phyloP scores from a whole-genome alignment of 2,113 vertebrate genomes.

The Oryzias curvinotus region DNA sequence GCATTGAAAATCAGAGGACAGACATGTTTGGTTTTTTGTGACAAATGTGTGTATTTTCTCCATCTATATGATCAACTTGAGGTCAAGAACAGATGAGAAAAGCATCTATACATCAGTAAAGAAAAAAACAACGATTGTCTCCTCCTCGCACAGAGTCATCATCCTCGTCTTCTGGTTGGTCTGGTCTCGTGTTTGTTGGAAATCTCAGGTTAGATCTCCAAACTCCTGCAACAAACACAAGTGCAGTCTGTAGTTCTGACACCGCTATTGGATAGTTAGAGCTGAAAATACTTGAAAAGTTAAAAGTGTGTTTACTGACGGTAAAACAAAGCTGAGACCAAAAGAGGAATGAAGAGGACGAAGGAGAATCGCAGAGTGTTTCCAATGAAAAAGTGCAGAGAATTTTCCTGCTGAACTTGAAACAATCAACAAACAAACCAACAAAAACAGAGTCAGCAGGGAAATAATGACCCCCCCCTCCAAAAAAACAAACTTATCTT shows the following conservation, averaged over 20 bases:
- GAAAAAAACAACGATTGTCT: not conserved
- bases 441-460: too few species aligned
- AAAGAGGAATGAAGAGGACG: slow-evolving; percentile 47
- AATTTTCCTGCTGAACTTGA: too few species aligned
- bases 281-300: too few species aligned
- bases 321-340: slow-evolving; percentile 31
- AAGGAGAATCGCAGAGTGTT: slow-evolving; percentile 27
- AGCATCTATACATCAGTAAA: not conserved
- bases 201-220: not conserved
- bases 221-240: slow-evolving; percentile 8
- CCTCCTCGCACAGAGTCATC: not conserved
- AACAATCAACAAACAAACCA: too few species aligned
- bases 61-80: too few species aligned
- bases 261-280: not conserved
- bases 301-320: slow-evolving; percentile 31
- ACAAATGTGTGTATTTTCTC: too few species aligned
- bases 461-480: too few species aligned
- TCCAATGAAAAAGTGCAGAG: too few species aligned
- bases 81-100: too few species aligned
- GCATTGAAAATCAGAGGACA: too few species aligned
- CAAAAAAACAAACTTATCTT: too few species aligned
- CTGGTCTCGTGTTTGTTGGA: not conserved
- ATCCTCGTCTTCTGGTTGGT: not conserved
- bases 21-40: too few species aligned
- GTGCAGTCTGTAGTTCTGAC: not conserved